phyloP scores from a whole-genome alignment of 2,113 vertebrate genomes.

The Cyanoliseus patagonus region DNA sequence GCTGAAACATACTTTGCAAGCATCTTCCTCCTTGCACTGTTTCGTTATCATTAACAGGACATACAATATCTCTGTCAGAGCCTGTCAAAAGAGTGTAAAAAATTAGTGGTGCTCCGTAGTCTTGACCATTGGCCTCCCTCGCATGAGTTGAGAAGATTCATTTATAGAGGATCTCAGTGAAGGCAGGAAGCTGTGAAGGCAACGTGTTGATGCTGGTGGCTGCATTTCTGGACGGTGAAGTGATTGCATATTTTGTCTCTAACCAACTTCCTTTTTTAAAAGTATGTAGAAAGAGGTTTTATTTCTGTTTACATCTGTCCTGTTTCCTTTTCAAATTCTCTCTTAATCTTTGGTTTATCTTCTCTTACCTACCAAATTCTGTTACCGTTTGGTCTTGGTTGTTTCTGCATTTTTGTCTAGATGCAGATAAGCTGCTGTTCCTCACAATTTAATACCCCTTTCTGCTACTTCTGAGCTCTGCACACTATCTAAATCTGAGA shows the following conservation, averaged over 20 bases:
- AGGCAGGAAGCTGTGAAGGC: neutral
- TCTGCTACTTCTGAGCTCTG: neutral
- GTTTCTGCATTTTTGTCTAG: neutral
- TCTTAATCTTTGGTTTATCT: neutral
- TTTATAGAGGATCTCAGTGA: neutral
- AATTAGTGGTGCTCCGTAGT: accelerated
- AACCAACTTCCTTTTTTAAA: neutral
- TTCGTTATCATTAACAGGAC: neutral
- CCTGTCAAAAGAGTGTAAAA: neutral
- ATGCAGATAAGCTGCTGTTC: neutral
- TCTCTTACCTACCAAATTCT: neutral
- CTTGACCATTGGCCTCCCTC: neutral
- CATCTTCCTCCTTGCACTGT: neutral
- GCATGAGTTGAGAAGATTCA: neutral
- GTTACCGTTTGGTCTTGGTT: neutral
- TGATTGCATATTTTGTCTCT: neutral
- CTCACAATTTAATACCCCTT: neutral
- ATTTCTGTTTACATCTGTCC: neutral
- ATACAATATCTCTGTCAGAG: neutral
- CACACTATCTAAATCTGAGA: neutral
- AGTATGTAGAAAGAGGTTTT: neutral
- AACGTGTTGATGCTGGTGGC: neutral
- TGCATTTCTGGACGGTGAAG: neutral
- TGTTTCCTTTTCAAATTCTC: neutral
- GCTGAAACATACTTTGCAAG: neutral